Conservation (phyloP, 2,113 vertebrate species). For the Gopherus flavomarginatus region DNA sequence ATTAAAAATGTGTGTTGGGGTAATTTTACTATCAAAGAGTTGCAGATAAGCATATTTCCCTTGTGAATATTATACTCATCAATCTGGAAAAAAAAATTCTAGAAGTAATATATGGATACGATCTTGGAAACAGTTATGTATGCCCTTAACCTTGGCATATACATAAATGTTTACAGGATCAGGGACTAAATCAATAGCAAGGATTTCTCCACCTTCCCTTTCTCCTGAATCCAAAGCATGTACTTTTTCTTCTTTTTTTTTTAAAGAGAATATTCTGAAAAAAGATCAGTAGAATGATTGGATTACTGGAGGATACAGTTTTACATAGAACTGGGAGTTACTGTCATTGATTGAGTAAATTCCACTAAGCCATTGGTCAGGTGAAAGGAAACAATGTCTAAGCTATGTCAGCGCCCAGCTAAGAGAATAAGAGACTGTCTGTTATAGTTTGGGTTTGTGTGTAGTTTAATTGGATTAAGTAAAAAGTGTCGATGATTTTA, state of each 20-base stretch:
- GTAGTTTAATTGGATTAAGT: neutral
- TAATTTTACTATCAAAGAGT: neutral
- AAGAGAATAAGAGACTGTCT: neutral
- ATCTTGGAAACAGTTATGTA: neutral
- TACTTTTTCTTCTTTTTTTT: neutral
- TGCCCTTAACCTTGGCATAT: neutral
- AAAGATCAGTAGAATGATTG: neutral
- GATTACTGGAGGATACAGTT: neutral
- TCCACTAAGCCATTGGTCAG: neutral
- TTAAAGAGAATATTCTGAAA: neutral
- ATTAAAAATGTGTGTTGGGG: neutral
- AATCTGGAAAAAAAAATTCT: neutral
- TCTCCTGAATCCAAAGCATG: too few species aligned
- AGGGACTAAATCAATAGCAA: neutral
- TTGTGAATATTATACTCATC: neutral
- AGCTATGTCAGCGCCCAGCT: neutral
- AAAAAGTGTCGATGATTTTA: neutral
- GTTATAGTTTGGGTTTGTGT: neutral
- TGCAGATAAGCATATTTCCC: neutral
- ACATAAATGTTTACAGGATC: neutral
- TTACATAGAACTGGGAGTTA: neutral
- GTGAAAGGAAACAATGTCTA: neutral
- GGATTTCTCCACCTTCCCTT: neutral
- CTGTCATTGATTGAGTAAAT: neutral
- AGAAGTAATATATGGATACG: neutral